Percentiles rank a stretch among this genome's conserved stretches.
Evolutionary conservation across 2,113 vertebrate species (phyloP).

Genomic region (Notarius quadriscutis): DNA sequence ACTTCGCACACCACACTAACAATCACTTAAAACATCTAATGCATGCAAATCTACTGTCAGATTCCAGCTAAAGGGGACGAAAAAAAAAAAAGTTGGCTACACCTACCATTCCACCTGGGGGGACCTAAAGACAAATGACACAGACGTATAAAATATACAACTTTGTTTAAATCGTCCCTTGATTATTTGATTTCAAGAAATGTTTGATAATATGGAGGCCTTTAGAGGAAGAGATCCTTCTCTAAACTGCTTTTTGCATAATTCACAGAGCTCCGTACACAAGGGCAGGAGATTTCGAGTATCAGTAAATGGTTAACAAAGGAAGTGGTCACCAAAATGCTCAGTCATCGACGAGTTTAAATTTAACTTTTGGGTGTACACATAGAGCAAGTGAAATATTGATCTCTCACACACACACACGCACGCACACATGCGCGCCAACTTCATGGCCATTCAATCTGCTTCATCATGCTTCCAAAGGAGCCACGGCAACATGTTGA

Average conservation of each 20-base stretch:
- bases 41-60: slow-evolving; percentile 44
- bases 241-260: not conserved
- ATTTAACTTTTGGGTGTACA: not conserved
- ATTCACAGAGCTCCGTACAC: not conserved
- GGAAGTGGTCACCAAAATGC: not conserved
- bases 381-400: not conserved
- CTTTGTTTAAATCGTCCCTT: not conserved
- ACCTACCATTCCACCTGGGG: slow-evolving; percentile 71
- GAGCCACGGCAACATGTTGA: not conserved
- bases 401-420: not conserved
- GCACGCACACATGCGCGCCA: not conserved
- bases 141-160: slow-evolving; percentile 15
- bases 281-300: not conserved
- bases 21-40: not conserved
- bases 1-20: slow-evolving; percentile 29
- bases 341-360: not conserved
- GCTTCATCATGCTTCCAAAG: not conserved
- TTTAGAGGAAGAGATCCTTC: not conserved
- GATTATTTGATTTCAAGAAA: not conserved
- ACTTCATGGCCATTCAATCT: not conserved
- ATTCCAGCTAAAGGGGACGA: slow-evolving; percentile 3
- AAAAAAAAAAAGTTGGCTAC: not conserved
- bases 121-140: slow-evolving; percentile 68
- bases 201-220: too few relatives aligned
- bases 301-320: slow-evolving; percentile 14